Evolutionary conservation across 1,140 invertebrate species (phyloP).

Genomic region (Adoxophyes honmai): DNA sequence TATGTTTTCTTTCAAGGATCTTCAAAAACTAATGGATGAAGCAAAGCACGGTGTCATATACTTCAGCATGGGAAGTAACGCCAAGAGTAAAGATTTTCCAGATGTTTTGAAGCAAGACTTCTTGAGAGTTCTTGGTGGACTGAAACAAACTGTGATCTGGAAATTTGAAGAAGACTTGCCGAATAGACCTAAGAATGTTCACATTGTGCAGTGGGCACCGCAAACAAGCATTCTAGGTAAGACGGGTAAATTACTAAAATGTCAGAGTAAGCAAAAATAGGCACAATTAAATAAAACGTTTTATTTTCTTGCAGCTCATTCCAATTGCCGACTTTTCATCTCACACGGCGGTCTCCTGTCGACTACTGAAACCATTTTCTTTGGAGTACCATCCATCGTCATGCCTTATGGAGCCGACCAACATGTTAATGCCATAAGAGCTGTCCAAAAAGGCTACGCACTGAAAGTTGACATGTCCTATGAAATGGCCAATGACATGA

Average conservation of each 20-base stretch:
- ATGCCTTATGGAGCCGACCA: conserved; percentile 83
- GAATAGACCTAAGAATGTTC: conserved; percentile 38
- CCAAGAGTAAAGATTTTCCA: conserved; percentile 65
- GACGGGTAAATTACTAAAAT: conserved; percentile 26
- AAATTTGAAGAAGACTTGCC: conserved; percentile 43
- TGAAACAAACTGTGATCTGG: conserved; percentile 51
- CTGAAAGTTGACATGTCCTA: conserved; percentile 34
- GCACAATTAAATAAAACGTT: conserved; percentile 10
- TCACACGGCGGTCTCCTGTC: conserved; percentile 83
- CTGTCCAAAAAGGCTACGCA: conserved; percentile 56
- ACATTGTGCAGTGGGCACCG: conserved; percentile 44
- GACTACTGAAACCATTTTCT: conserved; percentile 80
- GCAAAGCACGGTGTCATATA: conserved; percentile 78
- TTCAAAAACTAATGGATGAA: conserved; percentile 76
- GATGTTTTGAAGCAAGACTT: conserved; percentile 24
- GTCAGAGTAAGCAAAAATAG: too few species aligned
- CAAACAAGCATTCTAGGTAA: conserved; percentile 44
- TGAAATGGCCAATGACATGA: conserved; percentile 21
- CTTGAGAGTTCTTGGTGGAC: conserved; percentile 32
- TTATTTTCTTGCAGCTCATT: conserved; percentile 28
- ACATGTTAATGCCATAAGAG: conserved; percentile 65
- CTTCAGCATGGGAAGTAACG: conserved; percentile 80
- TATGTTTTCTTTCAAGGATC: conserved; percentile 40
- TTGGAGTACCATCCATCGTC: conserved; percentile 80
- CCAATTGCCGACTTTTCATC: conserved; percentile 73